Evolutionary conservation across 1,140 invertebrate species (phyloP).

Genomic region (Tetraneura akinire): DNA sequence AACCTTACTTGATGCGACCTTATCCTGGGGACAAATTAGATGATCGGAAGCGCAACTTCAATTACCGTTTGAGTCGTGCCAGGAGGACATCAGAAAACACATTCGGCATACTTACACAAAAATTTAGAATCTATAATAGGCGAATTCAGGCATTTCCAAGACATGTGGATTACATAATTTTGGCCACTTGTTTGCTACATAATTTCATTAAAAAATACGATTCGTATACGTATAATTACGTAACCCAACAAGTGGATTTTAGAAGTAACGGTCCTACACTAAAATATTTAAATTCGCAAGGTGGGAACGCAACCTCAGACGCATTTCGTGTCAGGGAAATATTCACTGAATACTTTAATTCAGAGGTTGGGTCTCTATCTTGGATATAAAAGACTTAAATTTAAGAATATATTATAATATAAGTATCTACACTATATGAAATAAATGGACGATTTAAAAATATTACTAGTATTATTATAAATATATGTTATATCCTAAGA

Average conservation of each 20-base stretch:
- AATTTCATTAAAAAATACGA: constrained; percentile 20
- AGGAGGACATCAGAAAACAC: constrained; percentile 58
- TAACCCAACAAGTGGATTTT: not conserved
- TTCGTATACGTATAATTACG: constrained; percentile 29
- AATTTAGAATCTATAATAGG: constrained; percentile 54
- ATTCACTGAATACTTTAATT: not conserved
- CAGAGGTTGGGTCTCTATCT: not conserved
- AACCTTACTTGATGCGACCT: too few species aligned
- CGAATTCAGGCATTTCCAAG: constrained; percentile 12
- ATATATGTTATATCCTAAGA: not conserved
- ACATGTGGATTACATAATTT: constrained; percentile 30
- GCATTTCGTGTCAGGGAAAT: constrained; percentile 1
- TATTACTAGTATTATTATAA: not conserved
- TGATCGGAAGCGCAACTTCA: constrained; percentile 55
- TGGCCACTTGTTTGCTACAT: constrained; percentile 28
- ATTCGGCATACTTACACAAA: constrained; percentile 57
- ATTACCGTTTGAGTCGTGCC: constrained; percentile 55
- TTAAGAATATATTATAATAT: not conserved
- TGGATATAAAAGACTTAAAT: not conserved
- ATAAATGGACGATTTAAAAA: not conserved
- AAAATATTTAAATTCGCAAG: not conserved
- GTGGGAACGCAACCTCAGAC: not conserved
- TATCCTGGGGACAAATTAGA: constrained; percentile 49
- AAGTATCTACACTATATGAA: too few species aligned
- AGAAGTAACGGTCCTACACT: not conserved